Percentiles rank a stretch among this genome's conserved stretches.
These are phyloP conservation scores for Pterocles burchelli DNA, from an alignment of 2,113 vertebrate genomes.

Conservation along the genomic window DNA sequence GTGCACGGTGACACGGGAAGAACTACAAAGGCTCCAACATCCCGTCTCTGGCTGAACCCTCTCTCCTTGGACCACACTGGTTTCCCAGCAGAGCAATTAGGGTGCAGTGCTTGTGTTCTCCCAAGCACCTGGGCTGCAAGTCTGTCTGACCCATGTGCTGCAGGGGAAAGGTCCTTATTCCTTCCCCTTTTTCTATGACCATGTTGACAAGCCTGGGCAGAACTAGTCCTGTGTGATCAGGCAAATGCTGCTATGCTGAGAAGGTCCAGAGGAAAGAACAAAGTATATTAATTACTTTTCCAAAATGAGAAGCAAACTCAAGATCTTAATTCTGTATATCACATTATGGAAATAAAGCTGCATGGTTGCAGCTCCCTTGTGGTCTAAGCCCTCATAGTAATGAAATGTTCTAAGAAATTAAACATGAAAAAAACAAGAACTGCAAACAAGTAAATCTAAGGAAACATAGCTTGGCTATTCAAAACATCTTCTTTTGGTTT, in stretches of 20 bases:
- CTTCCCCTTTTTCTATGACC: background rate
- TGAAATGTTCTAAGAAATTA: background rate
- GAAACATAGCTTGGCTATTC: background rate
- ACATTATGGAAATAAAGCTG: background rate
- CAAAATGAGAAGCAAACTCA: background rate
- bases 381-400: background rate
- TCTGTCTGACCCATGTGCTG: accelerated
- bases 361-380: background rate
- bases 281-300: background rate
- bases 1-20: background rate
- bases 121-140: background rate
- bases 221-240: background rate
- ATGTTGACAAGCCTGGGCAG: background rate
- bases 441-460: background rate
- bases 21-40: background rate
- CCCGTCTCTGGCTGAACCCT: background rate
- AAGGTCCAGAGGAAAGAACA: background rate
- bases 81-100: background rate
- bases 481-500: background rate
- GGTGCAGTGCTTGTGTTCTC: background rate
- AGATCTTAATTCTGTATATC: background rate
- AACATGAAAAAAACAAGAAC: background rate
- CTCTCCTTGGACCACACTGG: accelerated
- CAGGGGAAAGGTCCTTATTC: background rate
- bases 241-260: background rate